Percentiles rank a stretch among this genome's conserved stretches.
Conservation (phyloP, 2,797 vertebrate species). For the Chromobotia macracanthus region DNA sequence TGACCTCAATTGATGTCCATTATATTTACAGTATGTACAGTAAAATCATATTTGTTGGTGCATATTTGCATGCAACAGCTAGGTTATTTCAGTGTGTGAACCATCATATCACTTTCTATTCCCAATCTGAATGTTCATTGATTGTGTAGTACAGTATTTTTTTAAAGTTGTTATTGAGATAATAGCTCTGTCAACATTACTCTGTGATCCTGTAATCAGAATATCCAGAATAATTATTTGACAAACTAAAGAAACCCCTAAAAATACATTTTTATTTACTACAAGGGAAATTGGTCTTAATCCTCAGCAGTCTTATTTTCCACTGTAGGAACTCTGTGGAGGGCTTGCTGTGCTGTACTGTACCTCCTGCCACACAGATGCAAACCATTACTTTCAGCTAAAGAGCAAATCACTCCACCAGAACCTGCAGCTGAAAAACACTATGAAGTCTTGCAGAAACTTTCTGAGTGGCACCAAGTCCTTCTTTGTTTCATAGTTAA, state of each 20-base stretch:
- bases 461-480: constrained; percentile 20
- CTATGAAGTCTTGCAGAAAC: constrained; percentile 38
- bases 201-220: constrained; percentile 53
- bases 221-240: constrained; percentile 37
- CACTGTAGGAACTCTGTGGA: constrained; percentile 43
- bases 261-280: constrained; percentile 61
- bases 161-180: constrained; percentile 29
- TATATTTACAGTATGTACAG: neutral
- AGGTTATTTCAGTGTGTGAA: constrained; percentile 1
- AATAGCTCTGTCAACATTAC: constrained; percentile 26
- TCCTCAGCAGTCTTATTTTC: constrained; percentile 49
- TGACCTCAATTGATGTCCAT: neutral
- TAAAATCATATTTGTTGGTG: neutral
- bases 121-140: constrained; percentile 1
- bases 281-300: constrained; percentile 62
- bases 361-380: constrained; percentile 56
- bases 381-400: constrained; percentile 57
- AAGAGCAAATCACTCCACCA: constrained; percentile 53
- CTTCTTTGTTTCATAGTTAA: constrained; percentile 23
- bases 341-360: constrained; percentile 25
- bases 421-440: constrained; percentile 50
- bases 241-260: constrained; percentile 47
- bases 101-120: neutral
- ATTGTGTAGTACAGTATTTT: neutral
- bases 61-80: neutral